phyloP scores from a whole-genome alignment of 2,113 vertebrate species.

The Rousettus leschenaultii region DNA sequence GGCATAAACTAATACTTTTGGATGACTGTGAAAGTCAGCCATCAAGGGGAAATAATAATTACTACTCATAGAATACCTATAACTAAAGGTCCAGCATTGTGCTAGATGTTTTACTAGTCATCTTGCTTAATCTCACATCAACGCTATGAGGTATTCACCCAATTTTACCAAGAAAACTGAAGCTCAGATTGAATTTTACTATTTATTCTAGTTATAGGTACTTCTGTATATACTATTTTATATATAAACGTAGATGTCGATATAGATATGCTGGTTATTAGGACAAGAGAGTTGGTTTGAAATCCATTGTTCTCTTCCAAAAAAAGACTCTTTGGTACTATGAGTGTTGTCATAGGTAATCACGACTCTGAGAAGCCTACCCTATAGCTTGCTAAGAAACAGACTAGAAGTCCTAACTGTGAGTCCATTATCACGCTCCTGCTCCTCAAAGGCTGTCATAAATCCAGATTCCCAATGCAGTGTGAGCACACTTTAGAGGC shows the following conservation, averaged over 20 bases:
- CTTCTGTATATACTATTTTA: neutral
- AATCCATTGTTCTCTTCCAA: neutral
- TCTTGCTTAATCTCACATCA: neutral
- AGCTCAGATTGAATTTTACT: neutral
- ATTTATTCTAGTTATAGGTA: neutral
- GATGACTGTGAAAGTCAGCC: neutral
- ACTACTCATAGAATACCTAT: neutral
- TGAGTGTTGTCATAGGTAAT: neutral
- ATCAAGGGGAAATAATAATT: neutral
- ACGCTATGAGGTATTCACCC: neutral
- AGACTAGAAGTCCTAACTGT: neutral
- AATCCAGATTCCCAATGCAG: neutral
- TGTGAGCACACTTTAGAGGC: accelerated
- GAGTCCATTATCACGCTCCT: neutral
- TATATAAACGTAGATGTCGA: neutral
- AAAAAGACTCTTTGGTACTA: neutral
- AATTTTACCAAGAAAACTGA: neutral
- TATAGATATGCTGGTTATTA: neutral
- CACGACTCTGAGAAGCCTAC: neutral
- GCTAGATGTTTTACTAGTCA: neutral
- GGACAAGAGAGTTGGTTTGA: neutral
- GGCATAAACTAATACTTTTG: neutral
- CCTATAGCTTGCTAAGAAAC: neutral
- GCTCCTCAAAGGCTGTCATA: neutral
- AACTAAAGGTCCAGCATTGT: neutral